These are phyloP conservation scores for Boleophthalmus pectinirostris DNA, from an alignment of 2,113 vertebrate genomes.

Conservation along the genomic window DNA sequence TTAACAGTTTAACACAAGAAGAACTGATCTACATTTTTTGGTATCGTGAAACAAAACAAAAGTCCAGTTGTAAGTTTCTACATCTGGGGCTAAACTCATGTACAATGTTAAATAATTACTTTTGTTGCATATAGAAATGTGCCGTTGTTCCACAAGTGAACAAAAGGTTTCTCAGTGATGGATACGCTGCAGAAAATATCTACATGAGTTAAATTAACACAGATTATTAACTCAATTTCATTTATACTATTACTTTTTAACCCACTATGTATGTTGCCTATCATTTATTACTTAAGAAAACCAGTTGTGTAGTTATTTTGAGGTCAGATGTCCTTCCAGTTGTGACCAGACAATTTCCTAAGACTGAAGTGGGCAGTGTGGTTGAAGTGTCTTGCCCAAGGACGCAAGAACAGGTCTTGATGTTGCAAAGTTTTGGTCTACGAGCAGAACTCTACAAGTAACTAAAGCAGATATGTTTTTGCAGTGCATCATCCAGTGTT, in stretches of 20 bases:
- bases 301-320: too few species aligned
- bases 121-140: conserved; percentile 43
- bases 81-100: conserved; percentile 28
- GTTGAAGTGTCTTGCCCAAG: too few species aligned
- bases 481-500: conserved; percentile 51
- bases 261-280: too few species aligned
- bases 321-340: too few species aligned
- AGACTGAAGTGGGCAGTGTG: too few species aligned
- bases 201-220: not conserved
- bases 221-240: too few species aligned
- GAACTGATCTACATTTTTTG: conserved; percentile 30
- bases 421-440: too few species aligned
- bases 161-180: conserved; percentile 6
- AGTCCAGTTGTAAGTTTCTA: not conserved
- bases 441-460: too few species aligned
- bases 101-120: conserved; percentile 61
- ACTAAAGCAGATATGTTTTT: not conserved
- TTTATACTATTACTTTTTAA: too few species aligned
- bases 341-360: too few species aligned
- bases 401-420: too few species aligned
- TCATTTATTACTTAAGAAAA: too few species aligned
- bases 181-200: not conserved
- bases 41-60: conserved; percentile 15
- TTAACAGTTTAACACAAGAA: conserved; percentile 18
- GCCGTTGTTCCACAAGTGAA: conserved; percentile 9